Evolutionary conservation across 2,888 invertebrate genomes (phyloP), one percentile per base, ranked within the genome.

Genomic region (Crepidodera aurea): DNA sequence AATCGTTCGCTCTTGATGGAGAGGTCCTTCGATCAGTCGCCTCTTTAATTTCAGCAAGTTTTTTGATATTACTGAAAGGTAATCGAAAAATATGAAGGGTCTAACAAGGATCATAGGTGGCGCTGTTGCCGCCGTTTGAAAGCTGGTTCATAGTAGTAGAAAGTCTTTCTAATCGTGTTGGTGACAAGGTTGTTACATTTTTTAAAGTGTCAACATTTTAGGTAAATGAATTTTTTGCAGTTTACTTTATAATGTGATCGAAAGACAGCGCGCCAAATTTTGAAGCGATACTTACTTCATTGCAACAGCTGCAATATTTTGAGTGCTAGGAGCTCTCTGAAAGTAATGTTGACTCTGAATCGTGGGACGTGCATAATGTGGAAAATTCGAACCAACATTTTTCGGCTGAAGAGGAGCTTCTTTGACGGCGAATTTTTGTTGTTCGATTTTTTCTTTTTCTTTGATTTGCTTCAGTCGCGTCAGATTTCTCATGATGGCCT

Each of bases 21-120:
- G 42, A 40, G 19, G 34, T 57, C 40, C 51, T 53, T 46, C 44
- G 29, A 37, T 64, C 58, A 6, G 58, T 56, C 8, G 57, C 57
- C 1, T 53, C 12, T 29, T 65, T 46, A 6, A 65, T 57, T 18
- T 57, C 62, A 10, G 37, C 32, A 8, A 25, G 15, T 59, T 51
- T 59, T 19, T 16, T 44, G 12, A 7, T 12, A 22, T n/a, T 22
- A 4, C 19, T 22, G 15, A 44, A 44, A 44, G 1, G 3, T 12
- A 19, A 3, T 39, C 6, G 13, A 2, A n/a, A n/a, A n/a, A n/a
- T n/a, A n/a, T n/a, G n/a, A n/a, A n/a, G n/a, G n/a, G n/a, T n/a
- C n/a, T n/a, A n/a, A n/a, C n/a, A n/a, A n/a, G n/a, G n/a, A n/a
- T n/a, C n/a, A n/a, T n/a, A n/a, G n/a, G n/a, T n/a, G n/a, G n/a